Evolutionary conservation across 2,888 invertebrate genomes (phyloP).

Genomic region (Baccha elongata): DNA sequence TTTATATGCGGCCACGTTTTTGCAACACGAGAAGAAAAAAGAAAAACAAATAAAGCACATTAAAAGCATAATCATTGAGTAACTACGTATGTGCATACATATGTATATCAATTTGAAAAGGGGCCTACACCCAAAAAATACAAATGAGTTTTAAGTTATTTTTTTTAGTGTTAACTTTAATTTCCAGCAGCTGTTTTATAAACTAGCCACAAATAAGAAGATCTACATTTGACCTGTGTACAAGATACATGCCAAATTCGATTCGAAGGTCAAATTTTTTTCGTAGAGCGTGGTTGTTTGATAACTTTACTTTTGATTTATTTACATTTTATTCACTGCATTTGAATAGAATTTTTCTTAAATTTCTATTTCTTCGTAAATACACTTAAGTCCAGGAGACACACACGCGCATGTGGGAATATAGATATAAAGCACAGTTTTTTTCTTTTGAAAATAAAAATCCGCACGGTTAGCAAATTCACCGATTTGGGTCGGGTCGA

Average conservation of each 20-base stretch:
- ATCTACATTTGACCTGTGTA: conserved; percentile 43
- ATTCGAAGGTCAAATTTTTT: conserved; percentile 61
- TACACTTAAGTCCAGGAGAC: conserved; percentile 4
- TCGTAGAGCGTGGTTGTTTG: conserved; percentile 1
- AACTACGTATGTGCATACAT: neutral
- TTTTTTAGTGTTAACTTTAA: neutral
- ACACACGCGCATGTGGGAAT: conserved; percentile 18
- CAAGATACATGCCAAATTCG: conserved; percentile 14
- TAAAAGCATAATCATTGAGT: neutral
- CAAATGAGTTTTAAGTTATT: neutral
- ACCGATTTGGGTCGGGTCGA: conserved; percentile 63
- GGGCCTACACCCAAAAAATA: conserved; percentile 24
- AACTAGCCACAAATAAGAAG: neutral
- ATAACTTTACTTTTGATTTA: conserved; percentile 34
- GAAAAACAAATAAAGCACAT: neutral
- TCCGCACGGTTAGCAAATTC: conserved; percentile 36
- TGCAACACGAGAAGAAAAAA: neutral
- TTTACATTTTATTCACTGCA: conserved; percentile 69
- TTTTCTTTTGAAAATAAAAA: conserved; percentile 43
- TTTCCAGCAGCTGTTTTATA: conserved; percentile 64
- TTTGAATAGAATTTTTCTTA: conserved; percentile 22
- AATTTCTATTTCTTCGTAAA: conserved; percentile 9
- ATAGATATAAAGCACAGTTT: conserved; percentile 7
- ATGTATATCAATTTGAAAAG: neutral
- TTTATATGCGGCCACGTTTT: conserved; percentile 7